Conservation (phyloP, 2,888 invertebrate species). For the Phaonia tiefii region DNA sequence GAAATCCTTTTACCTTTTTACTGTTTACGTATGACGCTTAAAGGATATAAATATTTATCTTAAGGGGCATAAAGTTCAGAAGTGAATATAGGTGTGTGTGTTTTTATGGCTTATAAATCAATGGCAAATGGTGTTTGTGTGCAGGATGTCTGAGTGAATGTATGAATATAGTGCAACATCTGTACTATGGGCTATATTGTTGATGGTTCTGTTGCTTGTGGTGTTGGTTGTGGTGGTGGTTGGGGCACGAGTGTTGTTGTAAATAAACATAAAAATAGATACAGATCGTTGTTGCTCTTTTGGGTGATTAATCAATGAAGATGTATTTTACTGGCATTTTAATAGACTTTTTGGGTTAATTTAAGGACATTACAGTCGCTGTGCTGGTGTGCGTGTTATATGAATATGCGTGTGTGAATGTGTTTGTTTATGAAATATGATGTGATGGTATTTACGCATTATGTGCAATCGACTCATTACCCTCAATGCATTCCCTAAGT, state of each 20-base stretch:
- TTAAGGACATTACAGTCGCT: constrained; percentile 41
- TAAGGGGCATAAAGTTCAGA: constrained; percentile 6
- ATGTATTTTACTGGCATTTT: constrained; percentile 54
- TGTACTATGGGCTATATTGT: neutral
- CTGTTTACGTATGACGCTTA: constrained; percentile 21
- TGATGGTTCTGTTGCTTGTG: neutral
- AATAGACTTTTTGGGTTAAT: constrained; percentile 56
- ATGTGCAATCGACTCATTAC: too few relatives aligned
- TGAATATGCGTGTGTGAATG: constrained; percentile 7
- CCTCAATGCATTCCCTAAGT: constrained; percentile 15
- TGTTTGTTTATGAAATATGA: constrained; percentile 35
- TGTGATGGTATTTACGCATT: neutral
- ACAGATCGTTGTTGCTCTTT: constrained; percentile 22
- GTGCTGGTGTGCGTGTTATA: neutral
- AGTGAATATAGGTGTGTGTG: neutral
- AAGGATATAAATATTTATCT: constrained; percentile 29
- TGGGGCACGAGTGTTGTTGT: constrained; percentile 1
- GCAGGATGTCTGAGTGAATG: neutral
- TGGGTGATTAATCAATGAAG: constrained; percentile 53
- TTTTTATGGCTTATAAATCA: constrained; percentile 49
- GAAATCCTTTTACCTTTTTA: constrained; percentile 14
- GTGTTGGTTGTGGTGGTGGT: neutral
- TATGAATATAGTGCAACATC: too few relatives aligned
- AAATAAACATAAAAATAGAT: constrained; percentile 28
- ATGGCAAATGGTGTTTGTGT: constrained; percentile 21